These are phyloP conservation scores for Apotomis capreana DNA, from an alignment of 2,888 invertebrate genomes.

Conservation along the genomic window DNA sequence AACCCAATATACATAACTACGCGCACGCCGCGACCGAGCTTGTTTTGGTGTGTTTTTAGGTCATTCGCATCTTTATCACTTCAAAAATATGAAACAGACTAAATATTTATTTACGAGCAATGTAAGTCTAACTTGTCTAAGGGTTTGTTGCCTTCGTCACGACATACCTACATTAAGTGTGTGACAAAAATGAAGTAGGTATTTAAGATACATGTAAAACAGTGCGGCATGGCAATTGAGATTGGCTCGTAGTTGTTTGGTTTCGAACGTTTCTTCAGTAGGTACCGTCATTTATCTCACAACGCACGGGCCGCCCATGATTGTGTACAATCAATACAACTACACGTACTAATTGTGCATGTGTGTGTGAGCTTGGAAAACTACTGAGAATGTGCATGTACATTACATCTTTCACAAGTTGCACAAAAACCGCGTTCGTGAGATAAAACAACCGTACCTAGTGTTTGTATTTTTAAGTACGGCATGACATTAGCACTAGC, in stretches of 20 bases:
- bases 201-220: background rate
- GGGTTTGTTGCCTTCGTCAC: background rate
- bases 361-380: too few relatives aligned
- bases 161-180: background rate
- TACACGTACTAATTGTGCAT: too few relatives aligned
- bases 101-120: background rate
- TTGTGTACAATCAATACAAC: too few relatives aligned
- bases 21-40: constrained; percentile 7
- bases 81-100: background rate
- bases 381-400: too few relatives aligned
- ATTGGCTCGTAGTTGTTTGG: constrained; percentile 4
- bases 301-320: too few relatives aligned
- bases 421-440: too few relatives aligned
- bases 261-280: background rate
- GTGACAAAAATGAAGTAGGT: background rate
- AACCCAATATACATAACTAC: background rate
- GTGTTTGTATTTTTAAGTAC: background rate
- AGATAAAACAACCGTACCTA: too few relatives aligned
- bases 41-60: constrained; percentile 1
- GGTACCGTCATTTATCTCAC: too few relatives aligned
- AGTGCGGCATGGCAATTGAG: background rate
- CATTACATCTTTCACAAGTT: too few relatives aligned
- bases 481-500: background rate
- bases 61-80: background rate
- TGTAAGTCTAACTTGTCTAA: too few relatives aligned